A percentile compares a stretch with the other conserved stretches of the same genome.
Conservation (phyloP, 2,888 invertebrate genomes). For the Acanthosepion esculentum region DNA sequence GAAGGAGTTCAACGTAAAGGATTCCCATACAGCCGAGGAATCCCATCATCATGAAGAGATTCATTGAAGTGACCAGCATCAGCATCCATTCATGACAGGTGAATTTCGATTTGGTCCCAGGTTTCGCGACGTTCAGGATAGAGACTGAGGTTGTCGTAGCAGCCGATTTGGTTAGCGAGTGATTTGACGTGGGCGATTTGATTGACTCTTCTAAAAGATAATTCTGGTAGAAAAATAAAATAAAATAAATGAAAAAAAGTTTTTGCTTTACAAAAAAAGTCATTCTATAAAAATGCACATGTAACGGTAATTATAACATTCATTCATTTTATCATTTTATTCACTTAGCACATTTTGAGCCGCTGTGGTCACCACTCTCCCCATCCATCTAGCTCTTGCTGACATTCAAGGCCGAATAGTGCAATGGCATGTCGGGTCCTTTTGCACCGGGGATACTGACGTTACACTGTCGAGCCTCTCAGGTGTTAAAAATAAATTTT, state of each 20-base stretch:
- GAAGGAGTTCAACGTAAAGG: neutral
- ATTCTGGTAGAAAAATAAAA: neutral
- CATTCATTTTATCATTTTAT: no score
- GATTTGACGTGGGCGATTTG: neutral
- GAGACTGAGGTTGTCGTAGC: neutral
- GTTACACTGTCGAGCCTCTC: no score
- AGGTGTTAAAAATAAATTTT: no score
- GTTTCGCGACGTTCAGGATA: neutral
- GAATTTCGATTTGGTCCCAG: neutral
- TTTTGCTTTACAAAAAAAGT: no score
- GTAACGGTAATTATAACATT: no score
- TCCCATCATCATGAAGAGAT: slow-evolving; percentile 46
- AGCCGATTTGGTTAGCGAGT: neutral
- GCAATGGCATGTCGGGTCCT: no score
- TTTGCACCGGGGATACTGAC: no score
- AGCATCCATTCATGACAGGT: slow-evolving; percentile 15
- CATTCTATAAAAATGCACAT: no score
- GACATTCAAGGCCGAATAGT: no score
- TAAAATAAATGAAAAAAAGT: neutral
- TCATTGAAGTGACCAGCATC: neutral
- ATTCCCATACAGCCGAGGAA: slow-evolving; percentile 37
- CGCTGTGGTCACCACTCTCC: no score
- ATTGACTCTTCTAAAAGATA: neutral
- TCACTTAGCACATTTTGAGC: no score
- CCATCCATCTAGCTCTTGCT: no score